Conservation (phyloP, 2,797 vertebrate species). For the Onychomys leucogaster region DNA sequence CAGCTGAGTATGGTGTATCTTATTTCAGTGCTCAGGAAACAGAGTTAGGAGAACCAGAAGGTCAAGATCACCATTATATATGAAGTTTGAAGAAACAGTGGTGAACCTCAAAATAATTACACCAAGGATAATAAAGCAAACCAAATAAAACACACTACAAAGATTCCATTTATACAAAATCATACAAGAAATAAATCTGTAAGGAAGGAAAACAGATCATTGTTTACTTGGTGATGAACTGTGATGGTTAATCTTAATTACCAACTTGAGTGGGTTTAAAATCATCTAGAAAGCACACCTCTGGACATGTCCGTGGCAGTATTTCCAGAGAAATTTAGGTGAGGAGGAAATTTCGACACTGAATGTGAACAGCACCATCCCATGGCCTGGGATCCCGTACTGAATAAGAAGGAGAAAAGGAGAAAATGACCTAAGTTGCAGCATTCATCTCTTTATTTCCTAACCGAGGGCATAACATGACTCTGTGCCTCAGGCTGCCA, state of each 20-base stretch:
- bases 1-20: background rate
- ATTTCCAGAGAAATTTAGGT: background rate
- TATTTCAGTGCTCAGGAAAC: background rate
- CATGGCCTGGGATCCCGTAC: too few relatives aligned
- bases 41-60: background rate
- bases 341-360: background rate
- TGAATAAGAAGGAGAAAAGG: background rate
- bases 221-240: background rate
- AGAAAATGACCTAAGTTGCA: background rate
- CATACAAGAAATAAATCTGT: background rate
- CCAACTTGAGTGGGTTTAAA: background rate
- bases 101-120: background rate
- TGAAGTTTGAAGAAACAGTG: background rate
- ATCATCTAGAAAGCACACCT: background rate
- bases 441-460: background rate
- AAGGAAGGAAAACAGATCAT: background rate
- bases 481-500: background rate
- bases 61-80: background rate
- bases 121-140: background rate
- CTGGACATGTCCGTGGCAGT: background rate
- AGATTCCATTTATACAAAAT: background rate
- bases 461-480: background rate
- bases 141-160: background rate
- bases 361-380: background rate
- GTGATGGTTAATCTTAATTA: background rate